Percentiles rank a stretch among this genome's conserved stretches.
These are phyloP conservation scores for Chelonoidis abingdonii DNA, from an alignment of 2,113 vertebrate genomes.

Conservation along the genomic window DNA sequence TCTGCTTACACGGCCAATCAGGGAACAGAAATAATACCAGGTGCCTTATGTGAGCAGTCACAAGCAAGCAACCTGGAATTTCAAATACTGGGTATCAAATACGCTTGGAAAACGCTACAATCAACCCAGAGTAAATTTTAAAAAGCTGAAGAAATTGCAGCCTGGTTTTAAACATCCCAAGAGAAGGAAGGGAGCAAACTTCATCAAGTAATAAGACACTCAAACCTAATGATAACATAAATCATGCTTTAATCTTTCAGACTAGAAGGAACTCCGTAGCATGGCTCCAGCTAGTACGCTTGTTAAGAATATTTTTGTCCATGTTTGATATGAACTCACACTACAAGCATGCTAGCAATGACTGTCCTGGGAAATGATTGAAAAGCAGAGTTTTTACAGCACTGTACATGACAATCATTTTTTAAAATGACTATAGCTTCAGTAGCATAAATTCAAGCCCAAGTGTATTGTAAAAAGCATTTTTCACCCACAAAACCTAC, in stretches of 20 bases:
- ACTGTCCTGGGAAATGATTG: not conserved
- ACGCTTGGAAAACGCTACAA: not conserved
- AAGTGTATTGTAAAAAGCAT: not conserved
- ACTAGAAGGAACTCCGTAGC: conserved; percentile 57
- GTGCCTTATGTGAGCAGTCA: not conserved
- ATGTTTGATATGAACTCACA: not conserved
- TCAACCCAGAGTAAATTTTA: not conserved
- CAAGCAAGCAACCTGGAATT: not conserved
- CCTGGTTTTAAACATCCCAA: conserved; percentile 29
- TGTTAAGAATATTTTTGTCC: conserved; percentile 43
- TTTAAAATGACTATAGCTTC: not conserved
- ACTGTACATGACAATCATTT: not conserved
- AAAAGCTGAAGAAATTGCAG: not conserved
- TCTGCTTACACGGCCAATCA: not conserved
- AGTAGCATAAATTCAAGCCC: not conserved
- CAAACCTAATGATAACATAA: conserved; percentile 62
- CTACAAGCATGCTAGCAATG: not conserved
- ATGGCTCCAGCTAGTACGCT: conserved; percentile 20
- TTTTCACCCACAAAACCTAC: not conserved
- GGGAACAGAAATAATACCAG: not conserved
- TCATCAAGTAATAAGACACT: conserved; percentile 41
- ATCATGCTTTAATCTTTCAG: conserved; percentile 55
- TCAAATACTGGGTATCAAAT: not conserved
- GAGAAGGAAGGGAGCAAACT: conserved; percentile 40
- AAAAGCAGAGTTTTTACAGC: accelerated